Evolutionary conservation across 2,113 vertebrate species (phyloP).

Genomic region (Hippocampus comes): DNA sequence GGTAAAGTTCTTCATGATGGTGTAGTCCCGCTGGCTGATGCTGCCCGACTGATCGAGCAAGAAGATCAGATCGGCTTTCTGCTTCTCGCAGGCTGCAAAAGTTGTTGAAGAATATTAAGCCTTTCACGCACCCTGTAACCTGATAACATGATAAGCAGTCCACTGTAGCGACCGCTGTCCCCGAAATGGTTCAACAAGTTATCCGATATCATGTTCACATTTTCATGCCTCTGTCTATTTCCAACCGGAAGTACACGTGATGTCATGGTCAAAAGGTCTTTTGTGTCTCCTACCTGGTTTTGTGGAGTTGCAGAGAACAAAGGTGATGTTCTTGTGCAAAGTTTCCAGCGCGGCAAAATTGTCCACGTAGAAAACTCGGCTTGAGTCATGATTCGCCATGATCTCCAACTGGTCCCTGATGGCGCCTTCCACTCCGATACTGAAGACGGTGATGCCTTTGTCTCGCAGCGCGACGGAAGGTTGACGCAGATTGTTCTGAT

Average conservation of each 20-base stretch:
- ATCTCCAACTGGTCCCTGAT: constrained; percentile 60
- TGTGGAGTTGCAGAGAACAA: constrained; percentile 64
- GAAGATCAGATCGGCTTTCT: constrained; percentile 74
- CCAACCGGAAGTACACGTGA: no score
- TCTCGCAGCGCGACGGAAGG: constrained; percentile 45
- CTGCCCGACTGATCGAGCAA: constrained; percentile 75
- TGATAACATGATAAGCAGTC: no score
- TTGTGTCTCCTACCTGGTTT: constrained; percentile 70
- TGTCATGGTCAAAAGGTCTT: not conserved
- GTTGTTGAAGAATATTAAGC: not conserved
- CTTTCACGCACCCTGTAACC: no score
- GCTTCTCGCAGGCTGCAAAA: constrained; percentile 66
- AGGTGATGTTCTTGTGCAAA: constrained; percentile 65
- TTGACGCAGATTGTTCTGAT: constrained; percentile 31
- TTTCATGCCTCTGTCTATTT: no score
- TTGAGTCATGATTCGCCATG: constrained; percentile 54
- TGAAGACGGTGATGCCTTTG: constrained; percentile 61
- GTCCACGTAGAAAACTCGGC: constrained; percentile 67
- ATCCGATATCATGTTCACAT: no score
- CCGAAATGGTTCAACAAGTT: no score
- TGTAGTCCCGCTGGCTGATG: constrained; percentile 51
- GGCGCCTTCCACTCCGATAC: constrained; percentile 69
- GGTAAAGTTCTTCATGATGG: constrained; percentile 69
- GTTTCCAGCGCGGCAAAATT: constrained; percentile 62
- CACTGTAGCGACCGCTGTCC: no score